These are phyloP conservation scores for human DNA, from an alignment of 2,113 vertebrate species.

Conservation along the genomic window DNA sequence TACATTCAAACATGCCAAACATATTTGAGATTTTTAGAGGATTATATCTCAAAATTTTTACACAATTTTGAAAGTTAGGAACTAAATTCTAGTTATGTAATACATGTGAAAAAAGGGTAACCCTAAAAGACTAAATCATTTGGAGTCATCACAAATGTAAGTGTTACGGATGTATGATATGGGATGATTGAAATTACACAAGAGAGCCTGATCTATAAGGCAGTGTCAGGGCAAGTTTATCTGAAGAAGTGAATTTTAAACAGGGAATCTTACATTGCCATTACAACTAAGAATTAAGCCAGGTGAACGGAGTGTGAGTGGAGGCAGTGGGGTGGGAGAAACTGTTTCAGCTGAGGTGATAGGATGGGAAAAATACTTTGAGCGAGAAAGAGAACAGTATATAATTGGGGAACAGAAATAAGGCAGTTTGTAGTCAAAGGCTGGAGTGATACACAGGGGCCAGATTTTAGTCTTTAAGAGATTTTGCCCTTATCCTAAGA, in stretches of 20 bases:
- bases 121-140: neutral
- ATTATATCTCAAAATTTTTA: neutral
- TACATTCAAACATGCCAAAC: neutral
- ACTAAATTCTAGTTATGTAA: neutral
- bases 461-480: neutral
- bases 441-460: neutral
- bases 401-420: neutral
- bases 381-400: neutral
- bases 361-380: neutral
- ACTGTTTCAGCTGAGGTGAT: neutral
- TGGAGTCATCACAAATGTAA: neutral
- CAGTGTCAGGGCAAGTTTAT: neutral
- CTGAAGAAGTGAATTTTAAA: neutral
- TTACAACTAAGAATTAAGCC: neutral
- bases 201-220: neutral
- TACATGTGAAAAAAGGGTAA: neutral
- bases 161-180: neutral
- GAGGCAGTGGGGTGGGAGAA: neutral
- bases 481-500: neutral
- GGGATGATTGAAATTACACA: neutral
- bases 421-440: neutral
- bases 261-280: neutral
- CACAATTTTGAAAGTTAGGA: neutral
- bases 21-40: neutral
- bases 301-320: too few species aligned